Percentiles rank a stretch among this genome's conserved stretches.
Conservation (phyloP, 2,888 invertebrate species). For the Drosophila recens region DNA sequence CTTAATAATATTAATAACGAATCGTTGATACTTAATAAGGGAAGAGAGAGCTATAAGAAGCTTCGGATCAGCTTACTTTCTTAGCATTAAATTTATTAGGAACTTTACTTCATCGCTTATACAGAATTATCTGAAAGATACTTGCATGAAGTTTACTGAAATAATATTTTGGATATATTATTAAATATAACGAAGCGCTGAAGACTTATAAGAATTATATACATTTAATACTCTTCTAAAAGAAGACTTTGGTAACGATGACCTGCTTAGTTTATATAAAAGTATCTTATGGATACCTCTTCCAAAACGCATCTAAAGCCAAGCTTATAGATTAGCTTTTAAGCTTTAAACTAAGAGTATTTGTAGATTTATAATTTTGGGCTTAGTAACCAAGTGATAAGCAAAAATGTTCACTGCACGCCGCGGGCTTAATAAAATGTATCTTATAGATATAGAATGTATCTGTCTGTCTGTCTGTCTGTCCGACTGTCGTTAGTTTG, state of each 20-base stretch:
- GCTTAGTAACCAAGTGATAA: slow-evolving; percentile 52
- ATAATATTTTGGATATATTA: neutral
- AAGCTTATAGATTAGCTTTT: neutral
- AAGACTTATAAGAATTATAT: neutral
- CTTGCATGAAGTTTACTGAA: neutral
- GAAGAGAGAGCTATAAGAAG: neutral
- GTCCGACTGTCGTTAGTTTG: slow-evolving; percentile 27
- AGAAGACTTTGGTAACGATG: no score
- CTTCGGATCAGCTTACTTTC: neutral
- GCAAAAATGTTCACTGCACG: slow-evolving; percentile 55
- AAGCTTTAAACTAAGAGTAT: slow-evolving; percentile 24
- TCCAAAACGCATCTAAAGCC: neutral
- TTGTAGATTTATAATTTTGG: slow-evolving; percentile 33
- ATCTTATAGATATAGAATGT: slow-evolving; percentile 40
- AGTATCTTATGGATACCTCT: neutral
- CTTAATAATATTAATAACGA: neutral
- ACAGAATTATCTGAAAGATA: neutral
- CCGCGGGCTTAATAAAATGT: slow-evolving; percentile 44
- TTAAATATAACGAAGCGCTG: neutral
- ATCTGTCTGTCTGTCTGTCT: slow-evolving; percentile 24
- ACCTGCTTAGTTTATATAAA: no score
- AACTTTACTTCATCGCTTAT: neutral
- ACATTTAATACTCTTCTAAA: neutral
- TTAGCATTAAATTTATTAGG: neutral
- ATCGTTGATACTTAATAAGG: slow-evolving; percentile 12